These are phyloP conservation scores for Halcyon leucocephala DNA, from an alignment of 2,797 vertebrate genomes.

Conservation along the genomic window DNA sequence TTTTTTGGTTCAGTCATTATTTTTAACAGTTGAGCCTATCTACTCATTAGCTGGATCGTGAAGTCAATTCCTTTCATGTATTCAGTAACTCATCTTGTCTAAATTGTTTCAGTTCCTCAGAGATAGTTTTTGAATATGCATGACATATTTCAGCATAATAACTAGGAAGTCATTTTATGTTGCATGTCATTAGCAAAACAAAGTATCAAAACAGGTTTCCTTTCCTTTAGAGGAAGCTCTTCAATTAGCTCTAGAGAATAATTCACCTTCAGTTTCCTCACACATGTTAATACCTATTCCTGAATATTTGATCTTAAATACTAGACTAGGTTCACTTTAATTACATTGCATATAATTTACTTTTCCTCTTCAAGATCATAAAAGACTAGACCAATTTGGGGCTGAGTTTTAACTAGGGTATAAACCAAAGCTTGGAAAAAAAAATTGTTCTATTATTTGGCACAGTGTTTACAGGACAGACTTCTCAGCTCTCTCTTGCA, in stretches of 20 bases:
- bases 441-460: neutral
- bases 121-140: conserved; percentile 70
- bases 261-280: conserved; percentile 40
- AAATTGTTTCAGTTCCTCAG: conserved; percentile 66
- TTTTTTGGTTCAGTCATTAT: conserved; percentile 48
- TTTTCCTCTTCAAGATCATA: neutral
- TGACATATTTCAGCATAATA: conserved; percentile 58
- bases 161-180: conserved; percentile 56
- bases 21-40: conserved; percentile 57
- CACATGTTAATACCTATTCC: neutral
- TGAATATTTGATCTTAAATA: conserved; percentile 23
- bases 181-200: conserved; percentile 58
- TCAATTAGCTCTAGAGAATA: conserved; percentile 42
- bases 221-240: conserved; percentile 42
- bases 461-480: neutral
- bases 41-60: conserved; percentile 30
- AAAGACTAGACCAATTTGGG: neutral
- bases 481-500: neutral
- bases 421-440: neutral
- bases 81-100: conserved; percentile 56
- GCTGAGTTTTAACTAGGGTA: neutral
- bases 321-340: neutral
- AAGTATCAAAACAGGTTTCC: conserved; percentile 64
- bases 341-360: neutral
- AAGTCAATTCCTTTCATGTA: conserved; percentile 57